These are phyloP conservation scores for Dipus sagitta DNA, from an alignment of 2,797 vertebrate species.

Conservation along the genomic window DNA sequence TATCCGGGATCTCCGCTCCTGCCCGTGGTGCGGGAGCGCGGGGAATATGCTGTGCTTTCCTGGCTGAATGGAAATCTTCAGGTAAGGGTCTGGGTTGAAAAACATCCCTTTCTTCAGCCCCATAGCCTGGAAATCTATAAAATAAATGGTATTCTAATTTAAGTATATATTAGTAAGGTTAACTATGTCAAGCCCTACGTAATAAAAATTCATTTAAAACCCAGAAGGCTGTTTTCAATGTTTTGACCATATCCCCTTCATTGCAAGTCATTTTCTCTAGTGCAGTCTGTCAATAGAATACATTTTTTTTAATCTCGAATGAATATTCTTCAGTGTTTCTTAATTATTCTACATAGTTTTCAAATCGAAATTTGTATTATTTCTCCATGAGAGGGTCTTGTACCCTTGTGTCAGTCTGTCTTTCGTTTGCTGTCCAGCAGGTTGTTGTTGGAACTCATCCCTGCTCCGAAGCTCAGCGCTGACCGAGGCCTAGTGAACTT, in stretches of 20 bases:
- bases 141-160: conserved; percentile 65
- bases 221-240: background rate
- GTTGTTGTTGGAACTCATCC: too few species aligned
- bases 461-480: too few species aligned
- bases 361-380: too few species aligned
- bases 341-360: too few species aligned
- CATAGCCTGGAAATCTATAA: conserved; percentile 95
- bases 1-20: conserved; percentile 96
- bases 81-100: conserved; percentile 98
- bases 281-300: too few species aligned
- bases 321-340: too few species aligned
- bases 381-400: too few species aligned
- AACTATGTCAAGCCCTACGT: background rate
- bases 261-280: background rate
- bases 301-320: too few species aligned
- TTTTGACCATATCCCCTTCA: conserved; percentile 3
- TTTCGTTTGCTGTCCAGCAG: too few species aligned
- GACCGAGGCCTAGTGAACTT: too few species aligned
- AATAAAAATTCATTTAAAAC: background rate
- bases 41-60: conserved; percentile 99
- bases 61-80: conserved; percentile 98
- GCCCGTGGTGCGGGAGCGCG: conserved; percentile 97
- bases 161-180: conserved; percentile 36
- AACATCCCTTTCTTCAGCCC: conserved; percentile 99
- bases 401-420: too few species aligned